Percentiles rank a stretch among this genome's conserved stretches.
These are phyloP conservation scores for Girardia tigrina DNA, from an alignment of 2,888 invertebrate genomes.

Conservation along the genomic window DNA sequence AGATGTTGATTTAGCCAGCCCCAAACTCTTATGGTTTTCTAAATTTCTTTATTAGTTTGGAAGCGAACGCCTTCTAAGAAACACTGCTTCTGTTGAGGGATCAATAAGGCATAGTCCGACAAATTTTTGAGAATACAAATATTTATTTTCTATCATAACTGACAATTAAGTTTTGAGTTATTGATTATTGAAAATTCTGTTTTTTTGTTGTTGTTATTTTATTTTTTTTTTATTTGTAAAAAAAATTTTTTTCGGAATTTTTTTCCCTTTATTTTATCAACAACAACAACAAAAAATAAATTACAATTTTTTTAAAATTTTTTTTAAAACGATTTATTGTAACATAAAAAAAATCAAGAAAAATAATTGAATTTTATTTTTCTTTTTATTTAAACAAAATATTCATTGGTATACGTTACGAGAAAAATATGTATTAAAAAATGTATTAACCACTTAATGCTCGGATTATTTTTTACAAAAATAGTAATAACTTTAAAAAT, in stretches of 20 bases:
- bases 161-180: slow-evolving; percentile 17
- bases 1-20: slow-evolving; percentile 23
- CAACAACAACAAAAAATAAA: too few relatives aligned
- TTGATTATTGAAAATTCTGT: slow-evolving; percentile 23
- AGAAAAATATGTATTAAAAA: too few relatives aligned
- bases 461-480: too few relatives aligned
- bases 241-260: background rate
- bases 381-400: too few relatives aligned
- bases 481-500: too few relatives aligned
- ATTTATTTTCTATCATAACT: slow-evolving; percentile 19
- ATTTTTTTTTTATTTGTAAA: background rate
- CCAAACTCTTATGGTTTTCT: slow-evolving; percentile 23
- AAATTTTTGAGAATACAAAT: slow-evolving; percentile 5
- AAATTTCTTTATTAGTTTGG: slow-evolving; percentile 4
- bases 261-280: background rate
- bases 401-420: too few relatives aligned
- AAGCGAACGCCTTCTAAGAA: slow-evolving; percentile 5
- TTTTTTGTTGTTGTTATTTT: background rate
- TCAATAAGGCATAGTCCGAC: slow-evolving; percentile 23
- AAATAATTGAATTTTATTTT: too few relatives aligned
- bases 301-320: too few relatives aligned
- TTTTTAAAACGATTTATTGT: too few relatives aligned
- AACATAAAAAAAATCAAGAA: too few relatives aligned
- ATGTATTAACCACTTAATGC: too few relatives aligned
- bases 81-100: slow-evolving; percentile 17